Evolutionary conservation across 2,888 invertebrate genomes (phyloP).

Genomic region (Ochropacha duplaris): DNA sequence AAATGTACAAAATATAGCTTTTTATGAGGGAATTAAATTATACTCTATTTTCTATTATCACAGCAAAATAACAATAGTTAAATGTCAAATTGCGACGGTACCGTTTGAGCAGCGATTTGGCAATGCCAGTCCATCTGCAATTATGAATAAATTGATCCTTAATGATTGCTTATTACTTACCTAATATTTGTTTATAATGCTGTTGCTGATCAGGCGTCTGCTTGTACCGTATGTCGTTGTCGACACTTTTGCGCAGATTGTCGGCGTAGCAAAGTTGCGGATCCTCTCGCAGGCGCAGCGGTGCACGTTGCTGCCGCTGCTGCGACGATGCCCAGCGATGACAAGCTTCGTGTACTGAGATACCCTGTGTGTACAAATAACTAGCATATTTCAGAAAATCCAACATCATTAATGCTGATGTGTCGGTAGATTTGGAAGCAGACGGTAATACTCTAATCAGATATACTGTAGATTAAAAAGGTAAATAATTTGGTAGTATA

Average conservation of each 20-base stretch:
- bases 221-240: conserved; percentile 87
- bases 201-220: conserved; percentile 80
- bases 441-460: no score
- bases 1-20: not conserved
- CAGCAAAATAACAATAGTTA: no score
- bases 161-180: conserved; percentile 47
- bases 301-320: conserved; percentile 77
- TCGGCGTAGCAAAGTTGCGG: conserved; percentile 86
- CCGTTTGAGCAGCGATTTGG: no score
- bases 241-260: conserved; percentile 84
- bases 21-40: no score
- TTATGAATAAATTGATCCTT: conserved; percentile 3
- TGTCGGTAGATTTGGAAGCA: not conserved
- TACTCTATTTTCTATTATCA: no score
- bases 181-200: conserved; percentile 84
- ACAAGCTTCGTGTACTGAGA: conserved; percentile 51
- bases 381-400: not conserved
- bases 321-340: conserved; percentile 60
- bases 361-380: conserved; percentile 45
- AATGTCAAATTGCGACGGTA: not conserved
- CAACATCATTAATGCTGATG: not conserved
- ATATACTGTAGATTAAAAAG: not conserved
- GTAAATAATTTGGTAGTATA: not conserved
- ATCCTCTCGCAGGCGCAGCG: conserved; percentile 84
- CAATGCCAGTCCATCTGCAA: conserved; percentile 2